These are phyloP conservation scores for Beris chalybata DNA, from an alignment of 2,888 invertebrate species.

Conservation along the genomic window DNA sequence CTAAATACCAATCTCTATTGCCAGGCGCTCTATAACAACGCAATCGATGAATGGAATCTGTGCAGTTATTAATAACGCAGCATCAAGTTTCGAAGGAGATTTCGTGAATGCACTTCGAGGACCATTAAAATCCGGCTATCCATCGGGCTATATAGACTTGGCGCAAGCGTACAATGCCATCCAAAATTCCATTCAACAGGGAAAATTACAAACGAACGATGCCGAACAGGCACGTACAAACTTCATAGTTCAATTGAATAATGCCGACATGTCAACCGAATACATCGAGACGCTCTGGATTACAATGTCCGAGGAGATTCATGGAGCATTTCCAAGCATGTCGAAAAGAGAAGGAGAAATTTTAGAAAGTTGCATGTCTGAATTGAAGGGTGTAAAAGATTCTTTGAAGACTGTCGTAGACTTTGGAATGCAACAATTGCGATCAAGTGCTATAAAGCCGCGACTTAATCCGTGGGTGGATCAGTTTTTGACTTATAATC, in stretches of 20 bases:
- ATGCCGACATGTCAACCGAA: conserved; percentile 88
- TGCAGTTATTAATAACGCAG: conserved; percentile 93
- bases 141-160: conserved; percentile 74
- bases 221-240: conserved; percentile 74
- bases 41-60: conserved; percentile 95
- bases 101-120: conserved; percentile 73
- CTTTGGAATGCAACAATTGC: conserved; percentile 78
- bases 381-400: conserved; percentile 54
- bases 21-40: conserved; percentile 83
- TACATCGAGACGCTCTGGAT: conserved; percentile 84
- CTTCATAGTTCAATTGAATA: conserved; percentile 81
- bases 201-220: conserved; percentile 76
- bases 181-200: conserved; percentile 77
- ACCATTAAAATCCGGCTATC: conserved; percentile 74
- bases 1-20: background rate
- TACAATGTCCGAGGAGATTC: conserved; percentile 72
- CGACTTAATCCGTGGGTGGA: conserved; percentile 83
- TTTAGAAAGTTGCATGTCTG: conserved; percentile 71
- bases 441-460: conserved; percentile 80
- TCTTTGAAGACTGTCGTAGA: conserved; percentile 67
- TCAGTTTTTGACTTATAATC: conserved; percentile 73
- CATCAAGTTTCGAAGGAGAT: conserved; percentile 82
- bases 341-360: conserved; percentile 68
- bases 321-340: conserved; percentile 64
- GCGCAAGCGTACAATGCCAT: conserved; percentile 83